Percentiles rank a stretch among this genome's conserved stretches.
Evolutionary conservation across 2,797 vertebrate genomes (phyloP).

Genomic region (Sebastes trivittatus): DNA sequence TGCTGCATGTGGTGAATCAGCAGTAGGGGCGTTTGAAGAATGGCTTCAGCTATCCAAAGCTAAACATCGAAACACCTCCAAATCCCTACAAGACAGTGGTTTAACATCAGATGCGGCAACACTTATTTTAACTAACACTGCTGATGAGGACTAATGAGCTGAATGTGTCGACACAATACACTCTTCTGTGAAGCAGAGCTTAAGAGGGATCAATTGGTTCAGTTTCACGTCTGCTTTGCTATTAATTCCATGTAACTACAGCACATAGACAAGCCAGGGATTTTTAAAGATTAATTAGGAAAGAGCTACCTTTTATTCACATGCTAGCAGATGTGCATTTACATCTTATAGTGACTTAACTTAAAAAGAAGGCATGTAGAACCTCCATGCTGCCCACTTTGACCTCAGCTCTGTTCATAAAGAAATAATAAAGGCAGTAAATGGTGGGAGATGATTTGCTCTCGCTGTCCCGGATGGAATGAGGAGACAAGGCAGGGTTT

Average conservation of each 20-base stretch:
- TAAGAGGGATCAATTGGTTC: not conserved
- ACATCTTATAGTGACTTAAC: slow-evolving; percentile 6
- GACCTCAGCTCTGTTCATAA: slow-evolving; percentile 52
- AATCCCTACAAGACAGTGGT: slow-evolving; percentile 20
- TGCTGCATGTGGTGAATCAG: slow-evolving; percentile 71
- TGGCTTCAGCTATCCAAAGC: slow-evolving; percentile 47
- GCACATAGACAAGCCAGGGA: not conserved
- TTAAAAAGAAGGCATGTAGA: slow-evolving; percentile 4
- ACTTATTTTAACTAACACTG: not conserved
- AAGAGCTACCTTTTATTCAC: slow-evolving; percentile 19
- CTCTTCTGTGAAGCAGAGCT: not conserved
- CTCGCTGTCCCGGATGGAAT: slow-evolving; percentile 57
- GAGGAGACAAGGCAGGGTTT: slow-evolving; percentile 67
- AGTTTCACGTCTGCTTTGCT: not conserved
- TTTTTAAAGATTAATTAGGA: slow-evolving; percentile 15
- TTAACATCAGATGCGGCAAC: slow-evolving; percentile 10
- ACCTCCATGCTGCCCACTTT: slow-evolving; percentile 13
- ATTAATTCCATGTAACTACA: not conserved
- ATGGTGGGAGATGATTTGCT: slow-evolving; percentile 74
- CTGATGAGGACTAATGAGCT: not conserved
- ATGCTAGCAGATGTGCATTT: not conserved
- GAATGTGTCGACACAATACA: not conserved
- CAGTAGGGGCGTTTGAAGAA: slow-evolving; percentile 57
- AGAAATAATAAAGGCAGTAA: slow-evolving; percentile 69
- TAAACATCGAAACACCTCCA: slow-evolving; percentile 30